A percentile compares a stretch with the other conserved stretches of the same genome.
Conservation (phyloP, 2,113 vertebrate species). For the Manacus vitellinus region DNA sequence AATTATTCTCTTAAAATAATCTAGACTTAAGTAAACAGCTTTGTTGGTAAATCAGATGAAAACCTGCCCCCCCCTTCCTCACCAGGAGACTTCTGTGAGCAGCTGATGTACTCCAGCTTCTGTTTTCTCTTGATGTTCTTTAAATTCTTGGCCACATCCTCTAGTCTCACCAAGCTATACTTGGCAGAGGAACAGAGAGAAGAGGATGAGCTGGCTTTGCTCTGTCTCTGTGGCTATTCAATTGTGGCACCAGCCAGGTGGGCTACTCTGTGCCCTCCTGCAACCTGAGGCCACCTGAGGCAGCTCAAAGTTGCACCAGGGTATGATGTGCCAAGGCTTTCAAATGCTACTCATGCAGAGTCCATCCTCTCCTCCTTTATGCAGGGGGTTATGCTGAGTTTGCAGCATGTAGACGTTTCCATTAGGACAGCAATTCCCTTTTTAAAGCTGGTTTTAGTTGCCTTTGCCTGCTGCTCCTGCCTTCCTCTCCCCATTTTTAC, state of each 20-base stretch:
- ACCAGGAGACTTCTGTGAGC: neutral
- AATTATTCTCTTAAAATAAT: constrained; percentile 58
- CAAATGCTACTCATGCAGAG: neutral
- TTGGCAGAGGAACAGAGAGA: constrained; percentile 50
- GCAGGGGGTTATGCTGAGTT: neutral
- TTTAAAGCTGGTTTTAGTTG: neutral
- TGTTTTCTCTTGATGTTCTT: constrained; percentile 37
- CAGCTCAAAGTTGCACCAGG: neutral
- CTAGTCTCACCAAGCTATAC: constrained; percentile 23
- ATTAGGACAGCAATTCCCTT: neutral
- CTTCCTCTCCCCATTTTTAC: neutral
- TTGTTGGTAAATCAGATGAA: neutral
- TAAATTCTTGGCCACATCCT: constrained; percentile 38
- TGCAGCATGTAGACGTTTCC: neutral
- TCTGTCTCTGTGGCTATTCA: neutral
- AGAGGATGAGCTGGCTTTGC: constrained; percentile 2
- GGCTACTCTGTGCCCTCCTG: neutral
- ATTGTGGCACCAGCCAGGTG: neutral
- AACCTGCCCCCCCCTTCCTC: neutral
- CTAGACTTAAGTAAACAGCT: neutral
- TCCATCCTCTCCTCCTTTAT: neutral
- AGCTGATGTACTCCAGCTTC: constrained; percentile 42
- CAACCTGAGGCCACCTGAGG: neutral
- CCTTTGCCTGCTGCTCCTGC: neutral
- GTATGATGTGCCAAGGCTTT: neutral